A percentile compares a stretch with the other conserved stretches of the same genome.
Conservation (phyloP, 2,797 vertebrate genomes). For the Tympanoctomys barrerae region DNA sequence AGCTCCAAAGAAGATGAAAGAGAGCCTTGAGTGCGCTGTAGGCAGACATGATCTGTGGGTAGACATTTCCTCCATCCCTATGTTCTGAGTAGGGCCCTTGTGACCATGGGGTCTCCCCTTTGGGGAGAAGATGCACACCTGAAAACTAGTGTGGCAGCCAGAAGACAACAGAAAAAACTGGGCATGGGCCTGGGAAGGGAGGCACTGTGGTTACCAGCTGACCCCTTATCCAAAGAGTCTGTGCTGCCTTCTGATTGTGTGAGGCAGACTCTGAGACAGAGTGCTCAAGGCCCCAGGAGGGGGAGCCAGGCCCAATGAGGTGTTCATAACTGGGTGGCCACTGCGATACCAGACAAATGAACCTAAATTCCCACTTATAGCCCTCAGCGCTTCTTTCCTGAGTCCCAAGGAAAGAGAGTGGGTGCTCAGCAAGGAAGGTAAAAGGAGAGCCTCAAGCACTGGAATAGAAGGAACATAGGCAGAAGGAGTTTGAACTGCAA, state of each 20-base stretch:
- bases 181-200: background rate
- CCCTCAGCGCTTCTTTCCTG: background rate
- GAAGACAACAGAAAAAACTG: background rate
- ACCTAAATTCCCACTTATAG: fast-evolving
- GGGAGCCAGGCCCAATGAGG: background rate
- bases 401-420: background rate
- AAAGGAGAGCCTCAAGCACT: background rate
- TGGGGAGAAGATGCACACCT: background rate
- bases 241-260: background rate
- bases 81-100: background rate
- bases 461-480: fast-evolving
- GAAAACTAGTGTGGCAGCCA: background rate
- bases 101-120: background rate
- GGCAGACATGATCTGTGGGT: background rate
- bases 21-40: background rate
- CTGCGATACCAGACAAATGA: background rate
- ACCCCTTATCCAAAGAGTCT: background rate
- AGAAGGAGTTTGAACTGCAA: background rate
- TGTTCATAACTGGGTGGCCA: background rate
- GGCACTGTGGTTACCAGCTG: too few relatives aligned
- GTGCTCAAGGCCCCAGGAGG: background rate
- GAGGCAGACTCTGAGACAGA: background rate
- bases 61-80: background rate
- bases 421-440: too few relatives aligned
- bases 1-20: background rate